These are phyloP conservation scores for Papio anubis DNA, from an alignment of 2,113 vertebrate genomes.

Conservation along the genomic window DNA sequence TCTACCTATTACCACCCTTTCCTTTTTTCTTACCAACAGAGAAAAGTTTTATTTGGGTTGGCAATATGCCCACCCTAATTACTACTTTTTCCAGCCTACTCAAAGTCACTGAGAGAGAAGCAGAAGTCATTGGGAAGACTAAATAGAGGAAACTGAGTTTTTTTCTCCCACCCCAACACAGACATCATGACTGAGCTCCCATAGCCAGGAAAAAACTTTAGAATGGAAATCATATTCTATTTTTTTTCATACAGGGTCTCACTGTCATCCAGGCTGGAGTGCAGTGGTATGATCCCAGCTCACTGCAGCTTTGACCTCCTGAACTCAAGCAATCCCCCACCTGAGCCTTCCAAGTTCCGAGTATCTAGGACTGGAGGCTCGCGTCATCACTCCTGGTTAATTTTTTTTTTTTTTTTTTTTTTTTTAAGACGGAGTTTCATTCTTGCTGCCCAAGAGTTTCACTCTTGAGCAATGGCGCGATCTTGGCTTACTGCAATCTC, in stretches of 20 bases:
- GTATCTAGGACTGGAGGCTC: too few species aligned
- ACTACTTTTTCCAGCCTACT: neutral
- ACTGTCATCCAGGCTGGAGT: too few species aligned
- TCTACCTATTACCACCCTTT: neutral
- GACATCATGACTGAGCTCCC: neutral
- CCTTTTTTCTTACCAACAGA: neutral
- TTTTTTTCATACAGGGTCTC: too few species aligned
- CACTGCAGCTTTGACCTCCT: too few species aligned
- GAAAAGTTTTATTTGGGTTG: neutral
- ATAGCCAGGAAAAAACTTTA: neutral
- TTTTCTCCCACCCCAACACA: neutral
- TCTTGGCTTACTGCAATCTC: neutral
- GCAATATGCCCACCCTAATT: neutral
- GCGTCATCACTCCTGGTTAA: neutral
- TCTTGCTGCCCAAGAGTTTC: neutral
- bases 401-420: neutral
- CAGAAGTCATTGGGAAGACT: neutral
- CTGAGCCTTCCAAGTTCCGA: too few species aligned
- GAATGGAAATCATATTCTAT: accelerated
- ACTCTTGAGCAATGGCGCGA: neutral
- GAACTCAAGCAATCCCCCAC: too few species aligned
- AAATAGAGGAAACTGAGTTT: neutral
- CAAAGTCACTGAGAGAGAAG: neutral
- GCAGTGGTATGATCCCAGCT: too few species aligned
- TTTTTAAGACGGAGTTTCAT: neutral